Conservation (phyloP, 2,888 invertebrate species). For the Acanthosoma haemorrhoidale region DNA sequence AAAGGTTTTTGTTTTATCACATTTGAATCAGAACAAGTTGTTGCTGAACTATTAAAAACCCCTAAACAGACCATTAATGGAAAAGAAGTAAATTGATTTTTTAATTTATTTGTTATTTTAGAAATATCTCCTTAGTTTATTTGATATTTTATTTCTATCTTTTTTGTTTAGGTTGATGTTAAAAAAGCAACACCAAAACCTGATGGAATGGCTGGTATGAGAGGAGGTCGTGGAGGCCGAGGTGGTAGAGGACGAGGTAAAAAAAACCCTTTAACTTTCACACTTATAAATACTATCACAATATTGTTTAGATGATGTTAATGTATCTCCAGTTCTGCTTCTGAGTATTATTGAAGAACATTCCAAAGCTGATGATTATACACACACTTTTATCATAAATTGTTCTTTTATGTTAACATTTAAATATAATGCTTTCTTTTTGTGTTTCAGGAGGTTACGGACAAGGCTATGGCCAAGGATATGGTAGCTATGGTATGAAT, state of each 20-base stretch:
- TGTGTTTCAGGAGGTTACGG: slow-evolving; percentile 44
- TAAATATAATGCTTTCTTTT: not conserved
- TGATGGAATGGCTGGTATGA: slow-evolving; percentile 62
- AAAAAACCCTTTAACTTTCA: not conserved
- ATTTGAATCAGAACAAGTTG: slow-evolving; percentile 91
- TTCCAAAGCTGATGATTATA: slow-evolving; percentile 22
- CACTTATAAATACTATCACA: not conserved
- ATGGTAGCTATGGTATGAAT: slow-evolving; percentile 49
- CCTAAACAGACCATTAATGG: slow-evolving; percentile 90
- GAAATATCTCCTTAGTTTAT: not conserved
- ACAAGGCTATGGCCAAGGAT: slow-evolving; percentile 66
- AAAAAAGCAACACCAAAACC: slow-evolving; percentile 91
- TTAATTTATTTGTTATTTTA: not conserved
- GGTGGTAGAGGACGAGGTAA: slow-evolving; percentile 51
- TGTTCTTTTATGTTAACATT: not conserved
- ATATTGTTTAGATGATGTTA: not conserved
- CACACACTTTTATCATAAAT: not conserved
- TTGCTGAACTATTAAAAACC: slow-evolving; percentile 83
- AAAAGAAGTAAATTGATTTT: slow-evolving; percentile 63
- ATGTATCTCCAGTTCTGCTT: slow-evolving; percentile 23
- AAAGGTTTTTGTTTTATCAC: slow-evolving; percentile 97
- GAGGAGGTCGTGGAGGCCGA: slow-evolving; percentile 61
- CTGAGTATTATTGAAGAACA: not conserved
- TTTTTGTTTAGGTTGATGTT: slow-evolving; percentile 68
- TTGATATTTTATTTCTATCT: slow-evolving; percentile 7